These are phyloP conservation scores for Prosopocoilus inquinatus DNA, from an alignment of 2,888 invertebrate species.

Conservation along the genomic window DNA sequence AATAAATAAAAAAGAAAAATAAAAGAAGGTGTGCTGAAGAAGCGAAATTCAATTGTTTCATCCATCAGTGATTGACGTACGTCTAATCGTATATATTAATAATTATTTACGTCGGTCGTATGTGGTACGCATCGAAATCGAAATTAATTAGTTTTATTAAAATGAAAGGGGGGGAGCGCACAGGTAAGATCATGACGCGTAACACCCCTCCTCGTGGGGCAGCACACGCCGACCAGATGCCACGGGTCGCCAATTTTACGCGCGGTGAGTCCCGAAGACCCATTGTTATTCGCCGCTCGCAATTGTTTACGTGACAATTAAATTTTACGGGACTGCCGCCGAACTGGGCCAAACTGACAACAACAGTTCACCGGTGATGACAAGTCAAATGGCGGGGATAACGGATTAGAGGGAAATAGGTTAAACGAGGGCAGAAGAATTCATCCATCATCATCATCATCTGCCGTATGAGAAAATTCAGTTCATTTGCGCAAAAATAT, in stretches of 20 bases:
- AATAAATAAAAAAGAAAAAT: no score
- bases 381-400: background rate
- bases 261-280: constrained; percentile 25
- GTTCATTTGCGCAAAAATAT: no score
- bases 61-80: no score
- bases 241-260: constrained; percentile 36
- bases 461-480: no score
- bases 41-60: no score
- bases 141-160: constrained; percentile 18
- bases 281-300: constrained; percentile 26
- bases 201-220: constrained; percentile 23
- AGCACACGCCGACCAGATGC: constrained; percentile 34
- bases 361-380: constrained; percentile 2
- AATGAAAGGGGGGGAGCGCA: constrained; percentile 18
- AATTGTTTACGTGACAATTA: constrained; percentile 32
- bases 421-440: constrained; percentile 9
- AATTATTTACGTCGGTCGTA: background rate
- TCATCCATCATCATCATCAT: no score
- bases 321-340: constrained; percentile 26
- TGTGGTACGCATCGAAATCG: constrained; percentile 13
- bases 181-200: constrained; percentile 26
- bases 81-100: no score
- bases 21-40: no score
- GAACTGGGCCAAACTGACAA: constrained; percentile 14
- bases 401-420: constrained; percentile 14